phyloP scores from a whole-genome alignment of 2,888 invertebrate species.

The Phortica magna region DNA sequence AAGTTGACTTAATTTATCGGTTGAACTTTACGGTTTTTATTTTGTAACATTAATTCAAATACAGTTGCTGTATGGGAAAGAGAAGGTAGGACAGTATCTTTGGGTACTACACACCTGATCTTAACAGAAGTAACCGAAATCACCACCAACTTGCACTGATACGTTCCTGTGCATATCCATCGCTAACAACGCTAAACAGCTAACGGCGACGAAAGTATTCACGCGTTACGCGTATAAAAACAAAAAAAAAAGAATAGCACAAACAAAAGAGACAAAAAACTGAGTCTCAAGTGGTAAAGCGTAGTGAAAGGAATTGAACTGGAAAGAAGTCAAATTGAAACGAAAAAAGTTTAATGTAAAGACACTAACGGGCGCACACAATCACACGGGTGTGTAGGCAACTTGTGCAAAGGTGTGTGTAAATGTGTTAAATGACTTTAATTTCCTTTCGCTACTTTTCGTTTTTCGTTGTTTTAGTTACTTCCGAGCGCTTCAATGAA shows the following conservation, averaged over 20 bases:
- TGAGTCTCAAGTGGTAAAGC: neutral
- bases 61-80: no score
- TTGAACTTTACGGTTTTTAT: neutral
- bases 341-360: neutral
- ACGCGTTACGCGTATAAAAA: neutral
- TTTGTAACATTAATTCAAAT: neutral
- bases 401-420: neutral
- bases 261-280: neutral
- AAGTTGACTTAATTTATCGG: neutral
- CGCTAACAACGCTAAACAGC: slow-evolving; percentile 56
- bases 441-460: no score
- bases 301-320: neutral
- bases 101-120: slow-evolving; percentile 86
- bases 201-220: neutral
- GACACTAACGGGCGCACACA: neutral
- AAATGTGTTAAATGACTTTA: neutral
- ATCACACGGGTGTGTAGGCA: neutral
- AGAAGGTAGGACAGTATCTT: neutral
- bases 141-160: slow-evolving; percentile 90
- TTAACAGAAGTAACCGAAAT: slow-evolving; percentile 93
- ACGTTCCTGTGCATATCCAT: slow-evolving; percentile 85
- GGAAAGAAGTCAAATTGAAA: neutral
- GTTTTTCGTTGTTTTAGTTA: no score
- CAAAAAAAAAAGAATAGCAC: no score
- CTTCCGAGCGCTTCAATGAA: no score